Evolutionary conservation across 2,888 invertebrate species (phyloP).

Genomic region (Uropetala carovei): DNA sequence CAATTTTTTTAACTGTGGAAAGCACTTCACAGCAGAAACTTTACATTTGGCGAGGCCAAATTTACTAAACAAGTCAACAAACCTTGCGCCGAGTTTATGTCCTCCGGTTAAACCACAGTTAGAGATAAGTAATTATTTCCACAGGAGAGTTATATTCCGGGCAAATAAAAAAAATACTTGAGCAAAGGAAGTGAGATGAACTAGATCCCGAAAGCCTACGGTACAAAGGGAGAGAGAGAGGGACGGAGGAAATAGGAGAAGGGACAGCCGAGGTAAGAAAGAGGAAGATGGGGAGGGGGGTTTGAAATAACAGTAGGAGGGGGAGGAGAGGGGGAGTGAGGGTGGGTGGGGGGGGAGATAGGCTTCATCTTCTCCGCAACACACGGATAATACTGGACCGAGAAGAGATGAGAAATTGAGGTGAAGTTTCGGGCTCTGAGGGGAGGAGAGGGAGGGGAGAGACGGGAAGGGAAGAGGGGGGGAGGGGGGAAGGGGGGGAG

Average conservation of each 20-base stretch:
- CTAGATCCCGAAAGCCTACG: background rate
- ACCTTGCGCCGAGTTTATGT: too few relatives aligned
- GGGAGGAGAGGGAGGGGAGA: background rate
- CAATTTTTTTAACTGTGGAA: too few relatives aligned
- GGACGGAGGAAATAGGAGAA: too few relatives aligned
- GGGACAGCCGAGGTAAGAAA: too few relatives aligned
- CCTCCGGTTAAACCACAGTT: too few relatives aligned
- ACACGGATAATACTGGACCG: background rate
- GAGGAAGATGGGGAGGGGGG: background rate
- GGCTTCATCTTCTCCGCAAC: constrained; percentile 4
- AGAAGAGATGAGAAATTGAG: background rate
- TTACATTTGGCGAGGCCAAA: too few relatives aligned
- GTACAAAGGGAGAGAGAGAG: background rate
- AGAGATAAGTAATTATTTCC: too few relatives aligned
- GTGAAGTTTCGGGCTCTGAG: constrained; percentile 2
- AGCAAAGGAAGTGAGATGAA: background rate
- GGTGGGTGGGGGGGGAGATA: background rate
- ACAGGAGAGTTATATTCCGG: too few relatives aligned
- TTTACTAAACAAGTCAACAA: too few relatives aligned
- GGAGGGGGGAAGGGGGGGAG: background rate
- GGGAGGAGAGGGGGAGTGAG: background rate
- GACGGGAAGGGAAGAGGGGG: background rate
- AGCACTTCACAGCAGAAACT: too few relatives aligned
- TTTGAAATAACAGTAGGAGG: too few relatives aligned
- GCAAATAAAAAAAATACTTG: too few relatives aligned